phyloP scores from a whole-genome alignment of 1,140 invertebrate genomes.

The Trichonephila clavata region DNA sequence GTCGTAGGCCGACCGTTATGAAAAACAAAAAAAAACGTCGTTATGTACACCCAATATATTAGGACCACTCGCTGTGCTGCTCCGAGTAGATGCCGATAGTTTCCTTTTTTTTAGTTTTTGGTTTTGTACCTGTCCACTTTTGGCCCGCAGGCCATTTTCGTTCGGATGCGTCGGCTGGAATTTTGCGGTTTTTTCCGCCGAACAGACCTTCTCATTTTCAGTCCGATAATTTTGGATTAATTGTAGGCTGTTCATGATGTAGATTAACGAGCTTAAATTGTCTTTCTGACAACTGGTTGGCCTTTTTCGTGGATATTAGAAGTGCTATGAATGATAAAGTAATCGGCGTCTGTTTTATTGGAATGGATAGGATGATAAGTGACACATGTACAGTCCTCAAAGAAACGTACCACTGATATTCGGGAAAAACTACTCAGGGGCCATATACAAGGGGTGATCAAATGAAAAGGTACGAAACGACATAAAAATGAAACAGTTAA shows the following conservation, averaged over 20 bases:
- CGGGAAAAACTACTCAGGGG: no score
- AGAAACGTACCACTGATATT: no score
- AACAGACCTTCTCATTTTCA: neutral
- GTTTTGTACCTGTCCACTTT: neutral
- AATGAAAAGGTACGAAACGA: no score
- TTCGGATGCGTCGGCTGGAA: neutral
- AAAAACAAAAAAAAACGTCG: conserved; percentile 49
- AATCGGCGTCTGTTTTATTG: no score
- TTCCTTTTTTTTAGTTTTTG: neutral
- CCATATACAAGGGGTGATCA: no score
- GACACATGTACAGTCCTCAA: no score
- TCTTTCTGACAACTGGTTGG: neutral
- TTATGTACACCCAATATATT: conserved; percentile 65
- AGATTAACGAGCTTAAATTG: conserved; percentile 20
- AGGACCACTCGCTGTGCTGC: conserved; percentile 27
- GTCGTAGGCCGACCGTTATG: conserved; percentile 43
- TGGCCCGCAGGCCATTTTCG: neutral
- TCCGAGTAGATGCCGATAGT: neutral
- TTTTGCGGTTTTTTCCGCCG: neutral
- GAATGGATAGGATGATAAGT: no score
- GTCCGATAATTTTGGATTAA: conserved; percentile 11
- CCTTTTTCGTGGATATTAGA: no score
- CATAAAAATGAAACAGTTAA: no score
- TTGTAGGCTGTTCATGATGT: neutral
- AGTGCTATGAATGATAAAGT: no score